Conservation (phyloP, 2,797 vertebrate genomes). For the Leptatherina wallacei region DNA sequence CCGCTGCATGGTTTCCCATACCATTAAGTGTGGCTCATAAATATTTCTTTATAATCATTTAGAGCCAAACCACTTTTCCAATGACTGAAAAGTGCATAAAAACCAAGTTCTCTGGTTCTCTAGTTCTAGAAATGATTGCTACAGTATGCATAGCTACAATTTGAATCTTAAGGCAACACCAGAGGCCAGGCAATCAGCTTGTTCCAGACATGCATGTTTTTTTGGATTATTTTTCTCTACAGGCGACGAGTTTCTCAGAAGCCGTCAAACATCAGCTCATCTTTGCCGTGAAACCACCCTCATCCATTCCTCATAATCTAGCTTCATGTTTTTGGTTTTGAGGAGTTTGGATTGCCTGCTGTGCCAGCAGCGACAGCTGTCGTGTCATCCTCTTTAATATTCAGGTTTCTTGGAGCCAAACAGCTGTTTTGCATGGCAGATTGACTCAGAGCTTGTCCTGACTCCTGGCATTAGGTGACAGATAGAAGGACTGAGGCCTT, state of each 20-base stretch:
- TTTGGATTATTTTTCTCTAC: conserved; percentile 17
- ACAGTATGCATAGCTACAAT: background rate
- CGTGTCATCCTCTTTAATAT: conserved; percentile 78
- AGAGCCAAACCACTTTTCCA: background rate
- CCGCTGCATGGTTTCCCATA: background rate
- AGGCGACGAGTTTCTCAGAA: conserved; percentile 23
- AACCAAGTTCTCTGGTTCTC: background rate
- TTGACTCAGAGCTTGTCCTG: conserved; percentile 70
- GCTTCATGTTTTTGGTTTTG: conserved; percentile 75
- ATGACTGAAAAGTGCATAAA: background rate
- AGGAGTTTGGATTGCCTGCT: conserved; percentile 65
- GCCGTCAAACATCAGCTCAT: conserved; percentile 36
- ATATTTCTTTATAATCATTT: background rate
- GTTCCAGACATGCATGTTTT: background rate
- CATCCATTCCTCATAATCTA: conserved; percentile 65
- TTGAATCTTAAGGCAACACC: background rate
- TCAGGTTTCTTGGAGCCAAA: conserved; percentile 78
- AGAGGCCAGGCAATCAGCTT: background rate
- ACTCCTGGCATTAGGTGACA: conserved; percentile 64
- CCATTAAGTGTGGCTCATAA: background rate
- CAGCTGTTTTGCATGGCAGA: conserved; percentile 81
- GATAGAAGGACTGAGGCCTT: conserved; percentile 37
- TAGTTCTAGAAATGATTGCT: background rate
- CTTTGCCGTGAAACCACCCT: conserved; percentile 49
- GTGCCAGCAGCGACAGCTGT: conserved; percentile 69